Conservation (phyloP, 2,113 vertebrate genomes). For the Istiophorus platypterus region DNA sequence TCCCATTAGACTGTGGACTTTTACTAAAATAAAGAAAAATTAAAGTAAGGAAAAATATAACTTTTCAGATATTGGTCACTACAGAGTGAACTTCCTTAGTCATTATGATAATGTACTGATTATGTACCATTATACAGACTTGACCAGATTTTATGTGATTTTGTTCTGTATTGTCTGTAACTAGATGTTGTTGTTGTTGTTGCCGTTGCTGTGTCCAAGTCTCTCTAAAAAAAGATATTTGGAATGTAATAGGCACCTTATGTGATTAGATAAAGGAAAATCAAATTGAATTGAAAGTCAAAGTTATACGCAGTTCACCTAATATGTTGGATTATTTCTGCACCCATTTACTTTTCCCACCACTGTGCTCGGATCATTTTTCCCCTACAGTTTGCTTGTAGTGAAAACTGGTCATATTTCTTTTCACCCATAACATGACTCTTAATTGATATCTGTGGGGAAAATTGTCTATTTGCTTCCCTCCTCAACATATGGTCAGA, state of each 20-base stretch:
- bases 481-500: slow-evolving; percentile 26
- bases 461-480: slow-evolving; percentile 27
- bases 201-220: not conserved
- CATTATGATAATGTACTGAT: not conserved
- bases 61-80: not conserved
- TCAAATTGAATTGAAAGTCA: slow-evolving; percentile 7
- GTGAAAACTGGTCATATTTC: slow-evolving; percentile 10
- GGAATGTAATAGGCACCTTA: not conserved
- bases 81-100: not conserved
- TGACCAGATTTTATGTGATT: not conserved
- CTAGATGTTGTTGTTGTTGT: not conserved
- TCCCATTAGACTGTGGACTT: not conserved
- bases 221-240: not conserved
- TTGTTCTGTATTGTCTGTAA: not conserved
- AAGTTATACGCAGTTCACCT: not conserved
- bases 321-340: not conserved
- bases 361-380: slow-evolving; percentile 11
- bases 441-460: slow-evolving; percentile 36
- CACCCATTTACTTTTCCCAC: slow-evolving; percentile 14
- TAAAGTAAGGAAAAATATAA: not conserved
- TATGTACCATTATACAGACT: not conserved
- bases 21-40: not conserved
- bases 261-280: not conserved
- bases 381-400: slow-evolving; percentile 10
- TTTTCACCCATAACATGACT: slow-evolving; percentile 11